Conservation (phyloP, 2,888 invertebrate species). For the Lamellibrachia columna region DNA sequence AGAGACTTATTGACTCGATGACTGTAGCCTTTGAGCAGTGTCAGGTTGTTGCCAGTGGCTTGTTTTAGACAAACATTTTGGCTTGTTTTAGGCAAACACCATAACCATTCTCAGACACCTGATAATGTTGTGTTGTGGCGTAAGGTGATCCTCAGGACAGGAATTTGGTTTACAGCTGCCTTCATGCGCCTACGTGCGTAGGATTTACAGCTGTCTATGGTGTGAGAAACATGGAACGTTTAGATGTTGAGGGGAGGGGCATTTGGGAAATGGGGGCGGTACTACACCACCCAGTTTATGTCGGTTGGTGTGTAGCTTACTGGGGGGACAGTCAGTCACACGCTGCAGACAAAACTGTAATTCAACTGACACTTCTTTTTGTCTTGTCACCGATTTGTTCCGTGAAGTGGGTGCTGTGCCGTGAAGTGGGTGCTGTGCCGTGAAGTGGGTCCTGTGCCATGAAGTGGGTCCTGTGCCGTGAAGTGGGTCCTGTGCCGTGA, state of each 20-base stretch:
- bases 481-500: too few relatives aligned
- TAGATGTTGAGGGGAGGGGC: background rate
- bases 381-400: too few relatives aligned
- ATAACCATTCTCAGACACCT: background rate
- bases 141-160: background rate
- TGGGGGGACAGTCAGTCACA: too few relatives aligned
- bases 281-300: too few relatives aligned
- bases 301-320: too few relatives aligned
- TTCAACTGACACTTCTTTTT: too few relatives aligned
- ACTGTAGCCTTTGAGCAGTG: background rate
- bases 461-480: too few relatives aligned
- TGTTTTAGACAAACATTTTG: background rate
- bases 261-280: background rate
- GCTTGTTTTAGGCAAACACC: background rate
- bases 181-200: background rate
- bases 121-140: background rate
- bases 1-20: background rate
- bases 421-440: too few relatives aligned
- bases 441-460: too few relatives aligned
- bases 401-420: too few relatives aligned
- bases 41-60: background rate
- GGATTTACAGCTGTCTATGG: background rate
- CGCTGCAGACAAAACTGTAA: too few relatives aligned
- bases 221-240: background rate
- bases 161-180: background rate